Conservation (phyloP, 2,888 invertebrate genomes). For the Erebia palarica region DNA sequence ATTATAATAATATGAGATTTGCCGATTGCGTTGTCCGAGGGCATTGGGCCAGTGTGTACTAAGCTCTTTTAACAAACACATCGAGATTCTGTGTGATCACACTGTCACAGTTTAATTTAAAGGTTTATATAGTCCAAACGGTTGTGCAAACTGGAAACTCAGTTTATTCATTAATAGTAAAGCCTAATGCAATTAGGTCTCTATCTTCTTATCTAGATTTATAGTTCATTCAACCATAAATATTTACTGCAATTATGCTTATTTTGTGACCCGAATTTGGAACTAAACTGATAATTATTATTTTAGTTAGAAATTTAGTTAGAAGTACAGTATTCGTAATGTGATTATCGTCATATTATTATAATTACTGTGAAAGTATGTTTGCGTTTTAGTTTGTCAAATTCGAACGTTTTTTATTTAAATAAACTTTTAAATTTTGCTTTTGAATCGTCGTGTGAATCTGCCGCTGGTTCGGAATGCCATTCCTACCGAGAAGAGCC, state of each 20-base stretch:
- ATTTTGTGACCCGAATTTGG: neutral
- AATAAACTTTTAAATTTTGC: too few relatives aligned
- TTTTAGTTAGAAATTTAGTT: neutral
- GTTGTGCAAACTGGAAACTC: neutral
- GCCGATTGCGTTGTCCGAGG: neutral
- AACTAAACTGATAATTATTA: neutral
- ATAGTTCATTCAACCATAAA: neutral
- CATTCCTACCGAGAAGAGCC: too few relatives aligned
- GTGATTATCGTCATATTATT: too few relatives aligned
- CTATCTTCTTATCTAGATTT: constrained; percentile 5
- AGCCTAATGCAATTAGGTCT: neutral
- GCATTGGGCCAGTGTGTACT: neutral
- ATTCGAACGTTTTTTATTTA: too few relatives aligned
- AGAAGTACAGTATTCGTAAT: too few relatives aligned
- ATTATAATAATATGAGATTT: neutral
- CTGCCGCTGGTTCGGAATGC: too few relatives aligned
- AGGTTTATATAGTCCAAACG: neutral
- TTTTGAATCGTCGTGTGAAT: too few relatives aligned
- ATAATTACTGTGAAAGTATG: too few relatives aligned
- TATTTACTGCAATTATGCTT: neutral
- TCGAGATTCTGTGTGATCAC: neutral
- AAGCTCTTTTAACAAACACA: neutral
- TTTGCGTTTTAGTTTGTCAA: too few relatives aligned
- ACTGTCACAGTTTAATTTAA: constrained; percentile 8
- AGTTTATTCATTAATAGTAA: neutral